These are phyloP conservation scores for Macrobrachium nipponense DNA, from an alignment of 1,140 invertebrate genomes.

Conservation along the genomic window DNA sequence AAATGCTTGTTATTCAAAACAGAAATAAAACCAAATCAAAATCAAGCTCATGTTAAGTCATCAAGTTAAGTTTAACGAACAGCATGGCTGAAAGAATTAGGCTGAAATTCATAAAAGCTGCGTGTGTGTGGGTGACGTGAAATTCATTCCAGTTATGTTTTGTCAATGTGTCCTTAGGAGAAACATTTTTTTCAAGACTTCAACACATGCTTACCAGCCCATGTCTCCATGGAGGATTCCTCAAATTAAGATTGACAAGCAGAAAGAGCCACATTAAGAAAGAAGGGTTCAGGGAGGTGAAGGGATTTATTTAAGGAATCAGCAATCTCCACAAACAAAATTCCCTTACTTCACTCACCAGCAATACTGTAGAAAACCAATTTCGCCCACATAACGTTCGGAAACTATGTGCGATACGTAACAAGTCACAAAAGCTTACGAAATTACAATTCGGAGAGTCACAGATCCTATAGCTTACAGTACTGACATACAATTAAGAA, in stretches of 20 bases:
- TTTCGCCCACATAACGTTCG: too few species aligned
- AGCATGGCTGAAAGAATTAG: too few species aligned
- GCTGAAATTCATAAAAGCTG: too few species aligned
- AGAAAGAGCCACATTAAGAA: conserved; percentile 40
- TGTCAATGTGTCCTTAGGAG: not conserved
- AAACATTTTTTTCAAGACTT: conserved; percentile 23
- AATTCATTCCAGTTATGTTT: conserved; percentile 37
- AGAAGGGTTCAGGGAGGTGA: not conserved
- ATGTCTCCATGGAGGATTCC: conserved; percentile 15
- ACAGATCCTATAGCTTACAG: too few species aligned
- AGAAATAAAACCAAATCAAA: too few species aligned
- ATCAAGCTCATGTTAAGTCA: too few species aligned
- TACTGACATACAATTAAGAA: too few species aligned
- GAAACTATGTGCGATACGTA: too few species aligned
- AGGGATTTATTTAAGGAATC: not conserved
- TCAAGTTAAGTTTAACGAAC: too few species aligned
- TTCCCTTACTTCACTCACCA: too few species aligned
- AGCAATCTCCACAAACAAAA: too few species aligned
- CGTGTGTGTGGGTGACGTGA: not conserved
- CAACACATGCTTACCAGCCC: conserved; percentile 47
- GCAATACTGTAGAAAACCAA: not conserved
- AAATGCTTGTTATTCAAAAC: too few species aligned
- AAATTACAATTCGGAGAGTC: not conserved
- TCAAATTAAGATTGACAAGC: conserved; percentile 29
- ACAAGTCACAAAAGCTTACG: not conserved